Conservation (phyloP, 2,797 vertebrate species). For the Pangasius djambal region DNA sequence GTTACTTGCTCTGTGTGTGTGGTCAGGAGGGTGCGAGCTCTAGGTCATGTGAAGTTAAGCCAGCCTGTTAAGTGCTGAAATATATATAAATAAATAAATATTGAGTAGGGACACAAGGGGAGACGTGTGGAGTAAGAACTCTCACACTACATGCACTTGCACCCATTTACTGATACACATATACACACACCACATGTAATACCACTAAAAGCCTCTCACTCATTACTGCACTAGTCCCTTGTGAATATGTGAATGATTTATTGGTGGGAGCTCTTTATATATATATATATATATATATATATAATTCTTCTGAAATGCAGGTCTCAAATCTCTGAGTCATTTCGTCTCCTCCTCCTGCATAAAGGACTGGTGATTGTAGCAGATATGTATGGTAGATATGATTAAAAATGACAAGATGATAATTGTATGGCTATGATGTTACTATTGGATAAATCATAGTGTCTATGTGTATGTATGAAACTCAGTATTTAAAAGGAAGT, state of each 20-base stretch:
- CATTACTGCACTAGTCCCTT: constrained; percentile 30
- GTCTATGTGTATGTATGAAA: constrained; percentile 3
- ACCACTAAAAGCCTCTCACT: constrained; percentile 44
- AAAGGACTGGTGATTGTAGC: constrained; percentile 30
- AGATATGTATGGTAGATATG: constrained; percentile 22
- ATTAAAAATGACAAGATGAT: constrained; percentile 11
- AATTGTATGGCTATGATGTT: constrained; percentile 5
- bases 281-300: no score
- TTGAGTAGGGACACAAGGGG: constrained; percentile 34
- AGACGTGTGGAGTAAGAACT: constrained; percentile 21
- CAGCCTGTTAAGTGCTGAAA: constrained; percentile 8
- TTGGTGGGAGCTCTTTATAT: constrained; percentile 45
- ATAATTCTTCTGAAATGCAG: constrained; percentile 34
- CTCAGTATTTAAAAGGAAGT: neutral
- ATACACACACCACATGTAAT: constrained; percentile 21
- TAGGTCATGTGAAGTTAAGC: constrained; percentile 25
- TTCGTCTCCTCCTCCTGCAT: constrained; percentile 32
- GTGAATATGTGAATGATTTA: constrained; percentile 45
- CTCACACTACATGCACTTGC: constrained; percentile 10
- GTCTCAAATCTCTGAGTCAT: constrained; percentile 51
- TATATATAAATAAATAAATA: no score
- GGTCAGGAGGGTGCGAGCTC: neutral
- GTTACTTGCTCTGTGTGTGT: constrained; percentile 14
- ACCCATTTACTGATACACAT: constrained; percentile 12
- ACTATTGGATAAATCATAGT: constrained; percentile 2